Evolutionary conservation across 2,888 invertebrate genomes (phyloP), one percentile per base, ranked within the genome.

Genomic region (Nysson spinosus): DNA sequence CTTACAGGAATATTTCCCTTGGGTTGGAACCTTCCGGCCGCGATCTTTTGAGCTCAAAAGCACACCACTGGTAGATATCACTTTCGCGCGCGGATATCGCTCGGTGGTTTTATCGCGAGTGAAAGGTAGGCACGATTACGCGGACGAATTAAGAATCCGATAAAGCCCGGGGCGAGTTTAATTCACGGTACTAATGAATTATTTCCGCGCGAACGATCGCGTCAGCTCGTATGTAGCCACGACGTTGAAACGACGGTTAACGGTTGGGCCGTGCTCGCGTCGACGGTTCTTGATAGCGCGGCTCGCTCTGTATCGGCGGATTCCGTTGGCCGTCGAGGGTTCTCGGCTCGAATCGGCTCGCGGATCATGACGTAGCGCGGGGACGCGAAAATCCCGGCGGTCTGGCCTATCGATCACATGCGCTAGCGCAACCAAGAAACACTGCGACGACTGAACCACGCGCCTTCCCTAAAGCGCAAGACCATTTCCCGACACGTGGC

Each of bases 381-480:
- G 66, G 60, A 66, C 71, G 75, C 70, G 69, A 71, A 72, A 66
- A 70, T 56, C 77, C 72, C 63, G 66, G 68, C 71, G 54, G 63
- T 65, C 71, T 75, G 69, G 87, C 71, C 74, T 85, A 85, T 86
- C 84, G 85, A 85, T 86, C 82, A 69, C 80, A 46, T 79, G 82
- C 83, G 83, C 82, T 75, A 85, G 88, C 87, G 89, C 88, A 88
- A 89, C 90, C 89, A 90, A 90, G 89, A 89, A 90, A 85, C 77
- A 84, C 88, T 89, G 87, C 88, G 89, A 87, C 67, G 68, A 74
- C 52, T 56, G 74, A 39, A 57, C n/a, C 66, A 60, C 69, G 69
- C 68, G 69, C 62, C 57, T 37, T 35, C 34, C 50, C 22, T 49
- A 12, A 14, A 47, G 63, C 26, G 85, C 86, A 87, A 87, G 86